These are phyloP conservation scores for Muschampia plurimacula DNA, from an alignment of 2,888 invertebrate genomes.

Conservation along the genomic window DNA sequence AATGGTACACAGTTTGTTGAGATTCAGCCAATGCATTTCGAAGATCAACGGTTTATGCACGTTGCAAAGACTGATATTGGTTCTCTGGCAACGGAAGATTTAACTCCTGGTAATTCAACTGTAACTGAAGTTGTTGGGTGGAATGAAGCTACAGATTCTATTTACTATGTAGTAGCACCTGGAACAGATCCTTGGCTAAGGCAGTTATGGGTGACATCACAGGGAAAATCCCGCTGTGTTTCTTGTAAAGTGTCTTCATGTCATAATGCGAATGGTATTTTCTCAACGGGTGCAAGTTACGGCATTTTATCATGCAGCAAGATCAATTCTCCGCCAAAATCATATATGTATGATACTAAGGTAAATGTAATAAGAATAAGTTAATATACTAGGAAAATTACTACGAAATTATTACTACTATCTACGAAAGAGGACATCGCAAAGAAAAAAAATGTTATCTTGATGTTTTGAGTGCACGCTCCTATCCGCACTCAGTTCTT, in stretches of 20 bases:
- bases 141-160: conserved; percentile 83
- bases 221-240: conserved; percentile 86
- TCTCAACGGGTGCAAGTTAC: conserved; percentile 72
- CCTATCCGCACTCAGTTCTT: too few species aligned
- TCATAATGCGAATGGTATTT: conserved; percentile 85
- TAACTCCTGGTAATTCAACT: conserved; percentile 86
- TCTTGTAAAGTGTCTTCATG: conserved; percentile 90
- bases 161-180: conserved; percentile 90
- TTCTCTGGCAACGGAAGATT: conserved; percentile 64
- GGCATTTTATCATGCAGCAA: conserved; percentile 70
- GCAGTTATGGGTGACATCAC: conserved; percentile 87
- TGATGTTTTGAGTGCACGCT: too few species aligned
- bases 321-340: conserved; percentile 66
- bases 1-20: conserved; percentile 76
- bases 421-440: too few species aligned
- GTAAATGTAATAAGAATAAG: conserved; percentile 49
- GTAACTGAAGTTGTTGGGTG: conserved; percentile 87
- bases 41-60: conserved; percentile 77
- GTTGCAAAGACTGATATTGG: conserved; percentile 66
- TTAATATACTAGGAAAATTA: too few species aligned
- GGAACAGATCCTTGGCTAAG: conserved; percentile 88
- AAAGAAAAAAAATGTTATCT: too few species aligned
- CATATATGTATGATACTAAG: conserved; percentile 78
- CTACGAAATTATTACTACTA: too few species aligned
- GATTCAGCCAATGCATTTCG: conserved; percentile 65